Evolutionary conservation across 2,888 invertebrate genomes (phyloP).

Genomic region (Protula sp.): DNA sequence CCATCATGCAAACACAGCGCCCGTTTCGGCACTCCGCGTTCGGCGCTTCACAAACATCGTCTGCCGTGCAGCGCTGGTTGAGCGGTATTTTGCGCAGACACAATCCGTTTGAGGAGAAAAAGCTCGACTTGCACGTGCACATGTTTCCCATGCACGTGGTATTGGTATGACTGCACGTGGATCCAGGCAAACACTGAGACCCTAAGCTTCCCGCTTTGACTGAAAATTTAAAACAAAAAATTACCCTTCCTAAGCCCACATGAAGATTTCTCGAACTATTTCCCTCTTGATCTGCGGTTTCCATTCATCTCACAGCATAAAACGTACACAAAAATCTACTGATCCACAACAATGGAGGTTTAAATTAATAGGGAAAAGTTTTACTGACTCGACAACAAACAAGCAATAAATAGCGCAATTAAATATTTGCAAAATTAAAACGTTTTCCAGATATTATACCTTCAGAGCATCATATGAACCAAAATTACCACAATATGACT

Average conservation of each 20-base stretch:
- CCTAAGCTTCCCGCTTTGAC: not conserved
- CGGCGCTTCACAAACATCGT: conserved; percentile 14
- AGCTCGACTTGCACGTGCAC: conserved; percentile 2
- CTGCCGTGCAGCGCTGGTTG: conserved; percentile 8
- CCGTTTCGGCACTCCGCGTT: conserved; percentile 11
- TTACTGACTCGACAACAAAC: too few relatives aligned
- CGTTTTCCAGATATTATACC: too few relatives aligned
- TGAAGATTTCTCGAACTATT: not conserved
- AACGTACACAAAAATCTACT: too few relatives aligned
- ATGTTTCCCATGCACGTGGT: not conserved
- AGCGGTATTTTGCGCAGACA: conserved; percentile 13
- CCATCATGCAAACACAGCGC: conserved; percentile 10
- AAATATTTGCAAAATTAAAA: too few relatives aligned
- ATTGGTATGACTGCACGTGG: conserved; percentile 1
- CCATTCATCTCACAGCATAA: too few relatives aligned
- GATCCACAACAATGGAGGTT: too few relatives aligned
- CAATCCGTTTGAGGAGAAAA: not conserved
- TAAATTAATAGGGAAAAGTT: too few relatives aligned
- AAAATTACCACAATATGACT: too few relatives aligned
- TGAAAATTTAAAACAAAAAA: not conserved
- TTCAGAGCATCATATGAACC: too few relatives aligned
- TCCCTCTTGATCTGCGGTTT: too few relatives aligned
- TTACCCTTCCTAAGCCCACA: not conserved
- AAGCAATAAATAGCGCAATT: too few relatives aligned
- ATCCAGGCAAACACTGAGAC: not conserved